Percentiles rank a stretch among this genome's conserved stretches.
Conservation (phyloP, 2,113 vertebrate species). For the Chionomys nivalis region DNA sequence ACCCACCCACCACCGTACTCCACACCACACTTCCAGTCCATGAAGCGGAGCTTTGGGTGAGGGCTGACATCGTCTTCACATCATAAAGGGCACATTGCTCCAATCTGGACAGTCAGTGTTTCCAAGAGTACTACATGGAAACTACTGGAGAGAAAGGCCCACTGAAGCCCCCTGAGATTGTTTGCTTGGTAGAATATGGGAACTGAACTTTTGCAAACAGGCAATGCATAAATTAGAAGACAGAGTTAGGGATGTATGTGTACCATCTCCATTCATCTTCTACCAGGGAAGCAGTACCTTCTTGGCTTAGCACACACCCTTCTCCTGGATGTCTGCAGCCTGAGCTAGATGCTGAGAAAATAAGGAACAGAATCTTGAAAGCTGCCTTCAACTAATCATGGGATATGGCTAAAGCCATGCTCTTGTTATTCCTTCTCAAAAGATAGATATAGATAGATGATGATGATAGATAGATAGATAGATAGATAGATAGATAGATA, state of each 20-base stretch:
- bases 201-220: background rate
- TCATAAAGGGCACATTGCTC: background rate
- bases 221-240: background rate
- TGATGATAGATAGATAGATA: no score
- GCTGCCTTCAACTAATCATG: background rate
- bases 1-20: background rate
- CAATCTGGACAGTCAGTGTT: background rate
- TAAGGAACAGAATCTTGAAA: background rate
- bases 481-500: no score
- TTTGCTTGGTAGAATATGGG: background rate
- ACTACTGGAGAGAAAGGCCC: background rate
- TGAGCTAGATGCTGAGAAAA: background rate
- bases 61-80: background rate
- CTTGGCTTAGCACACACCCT: background rate
- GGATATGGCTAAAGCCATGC: background rate
- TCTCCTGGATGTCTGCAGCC: background rate
- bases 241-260: fast-evolving
- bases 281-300: background rate
- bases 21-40: background rate
- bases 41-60: background rate
- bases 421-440: background rate
- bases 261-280: background rate
- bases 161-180: no score
- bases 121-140: background rate
- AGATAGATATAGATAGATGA: no score